Conservation (phyloP, 2,888 invertebrate species). For the Tetragnatha montana region DNA sequence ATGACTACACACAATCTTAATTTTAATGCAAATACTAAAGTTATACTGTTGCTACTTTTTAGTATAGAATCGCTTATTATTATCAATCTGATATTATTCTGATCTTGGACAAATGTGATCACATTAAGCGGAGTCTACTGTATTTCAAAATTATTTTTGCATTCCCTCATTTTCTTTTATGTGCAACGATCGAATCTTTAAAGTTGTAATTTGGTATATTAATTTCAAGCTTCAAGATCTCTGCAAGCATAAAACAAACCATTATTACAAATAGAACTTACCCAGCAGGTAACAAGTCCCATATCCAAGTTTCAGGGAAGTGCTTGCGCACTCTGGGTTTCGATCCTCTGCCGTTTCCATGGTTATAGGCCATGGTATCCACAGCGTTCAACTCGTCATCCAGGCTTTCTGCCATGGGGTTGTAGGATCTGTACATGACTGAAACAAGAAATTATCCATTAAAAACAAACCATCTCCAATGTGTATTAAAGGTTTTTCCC, state of each 20-base stretch:
- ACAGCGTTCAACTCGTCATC: constrained; percentile 49
- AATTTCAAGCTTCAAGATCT: background rate
- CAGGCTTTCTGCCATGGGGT: constrained; percentile 45
- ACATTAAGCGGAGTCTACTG: too few relatives aligned
- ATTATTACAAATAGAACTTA: constrained; percentile 74
- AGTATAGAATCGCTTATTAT: too few relatives aligned
- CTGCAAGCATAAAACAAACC: background rate
- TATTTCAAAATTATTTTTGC: too few relatives aligned
- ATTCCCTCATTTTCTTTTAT: too few relatives aligned
- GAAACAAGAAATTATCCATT: constrained; percentile 4
- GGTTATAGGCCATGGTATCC: constrained; percentile 40
- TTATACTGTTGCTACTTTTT: too few relatives aligned
- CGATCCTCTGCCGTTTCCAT: constrained; percentile 42
- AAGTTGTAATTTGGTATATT: too few relatives aligned
- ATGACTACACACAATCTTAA: too few relatives aligned
- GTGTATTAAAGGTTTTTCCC: too few relatives aligned
- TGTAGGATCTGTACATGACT: constrained; percentile 66
- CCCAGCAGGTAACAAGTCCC: constrained; percentile 81
- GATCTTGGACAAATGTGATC: too few relatives aligned
- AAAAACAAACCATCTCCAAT: background rate
- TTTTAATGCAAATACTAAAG: too few relatives aligned
- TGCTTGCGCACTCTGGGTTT: constrained; percentile 78
- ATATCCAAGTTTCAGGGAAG: constrained; percentile 86
- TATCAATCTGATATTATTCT: too few relatives aligned
- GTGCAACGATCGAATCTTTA: too few relatives aligned